Base-by-base conservation (phyloP, 2,113 vertebrate genomes). In the Crotalus viridis region DNA sequence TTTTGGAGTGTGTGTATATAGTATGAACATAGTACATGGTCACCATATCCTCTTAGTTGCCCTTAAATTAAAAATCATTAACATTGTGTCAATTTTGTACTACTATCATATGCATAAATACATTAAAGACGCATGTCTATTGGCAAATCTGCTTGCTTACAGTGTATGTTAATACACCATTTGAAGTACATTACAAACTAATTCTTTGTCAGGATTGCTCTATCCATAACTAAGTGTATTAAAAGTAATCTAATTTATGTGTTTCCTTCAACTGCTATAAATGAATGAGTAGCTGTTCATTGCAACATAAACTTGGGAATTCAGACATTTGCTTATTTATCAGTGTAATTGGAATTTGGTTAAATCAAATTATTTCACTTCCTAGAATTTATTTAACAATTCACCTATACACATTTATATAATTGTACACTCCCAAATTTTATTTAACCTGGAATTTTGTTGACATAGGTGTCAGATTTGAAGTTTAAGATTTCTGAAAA, bases 181-280 rank as follows among this genome's bases (percentile, higher is more conserved):
- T 92, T 57, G 48, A 85, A 57, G 48, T 55, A 56, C 92, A 4
- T 91, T 69, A 94, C 93, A 94, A 94, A 87, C 54, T 56, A 96
- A 43, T 97, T 96, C 96, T 97, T 96, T 97, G 96, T 97, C 96
- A 97, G 97, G 33, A 97, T 95, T 91, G 43, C 61, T 61, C 39
- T 51, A 5, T 39, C 10, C 28, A 56, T 26, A 81, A 48, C 51
- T 89, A 26, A 13, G 3, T 33, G 57, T 6, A 85, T 85, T 59
- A 43, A 24, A 85, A 33, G 24, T 33, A 19, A 81, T 33, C 43
- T 56, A 57, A 89, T 57, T 92, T 56, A 39, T 52, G 28, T 61
- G 24, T n/a, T 7, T 81, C 10, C 7, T 46, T 55, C n/a, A 81
- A 52, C 43, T 54, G 19, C 51, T 89, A 8, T 46, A 89, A 92